Conservation (phyloP, 2,113 vertebrate species). For the Stegostoma tigrinum region DNA sequence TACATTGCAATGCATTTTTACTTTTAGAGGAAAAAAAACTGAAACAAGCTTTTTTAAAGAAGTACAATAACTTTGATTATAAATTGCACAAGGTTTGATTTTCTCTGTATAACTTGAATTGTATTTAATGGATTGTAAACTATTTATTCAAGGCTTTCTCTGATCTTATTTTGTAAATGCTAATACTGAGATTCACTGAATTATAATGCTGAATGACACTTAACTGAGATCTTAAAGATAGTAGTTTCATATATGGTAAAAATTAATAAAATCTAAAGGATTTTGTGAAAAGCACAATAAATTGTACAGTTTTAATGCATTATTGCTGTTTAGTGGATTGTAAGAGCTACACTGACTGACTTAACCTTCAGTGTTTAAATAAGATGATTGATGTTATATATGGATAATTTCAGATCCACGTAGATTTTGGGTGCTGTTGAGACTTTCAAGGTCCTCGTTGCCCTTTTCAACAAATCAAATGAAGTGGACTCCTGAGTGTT, state of each 20-base stretch:
- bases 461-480: background rate
- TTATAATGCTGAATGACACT: constrained; percentile 65
- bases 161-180: constrained; percentile 83
- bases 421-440: background rate
- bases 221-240: constrained; percentile 67
- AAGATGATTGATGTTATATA: background rate
- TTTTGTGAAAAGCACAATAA: constrained; percentile 53
- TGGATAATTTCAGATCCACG: background rate
- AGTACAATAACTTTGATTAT: constrained; percentile 46
- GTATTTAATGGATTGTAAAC: constrained; percentile 66
- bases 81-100: constrained; percentile 60
- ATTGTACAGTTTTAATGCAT: constrained; percentile 48
- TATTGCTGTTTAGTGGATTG: constrained; percentile 45
- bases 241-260: constrained; percentile 74
- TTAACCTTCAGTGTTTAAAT: constrained; percentile 1
- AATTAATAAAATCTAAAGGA: constrained; percentile 56
- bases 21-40: constrained; percentile 54
- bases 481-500: background rate
- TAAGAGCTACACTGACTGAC: background rate
- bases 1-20: constrained; percentile 59
- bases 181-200: constrained; percentile 66
- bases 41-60: constrained; percentile 66
- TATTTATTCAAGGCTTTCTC: constrained; percentile 79
- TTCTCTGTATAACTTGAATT: constrained; percentile 58
- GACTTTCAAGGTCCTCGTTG: background rate